Percentiles rank a stretch among this genome's conserved stretches.
These are phyloP conservation scores for Drosophila putrida DNA, from an alignment of 2,888 invertebrate species.

Conservation along the genomic window DNA sequence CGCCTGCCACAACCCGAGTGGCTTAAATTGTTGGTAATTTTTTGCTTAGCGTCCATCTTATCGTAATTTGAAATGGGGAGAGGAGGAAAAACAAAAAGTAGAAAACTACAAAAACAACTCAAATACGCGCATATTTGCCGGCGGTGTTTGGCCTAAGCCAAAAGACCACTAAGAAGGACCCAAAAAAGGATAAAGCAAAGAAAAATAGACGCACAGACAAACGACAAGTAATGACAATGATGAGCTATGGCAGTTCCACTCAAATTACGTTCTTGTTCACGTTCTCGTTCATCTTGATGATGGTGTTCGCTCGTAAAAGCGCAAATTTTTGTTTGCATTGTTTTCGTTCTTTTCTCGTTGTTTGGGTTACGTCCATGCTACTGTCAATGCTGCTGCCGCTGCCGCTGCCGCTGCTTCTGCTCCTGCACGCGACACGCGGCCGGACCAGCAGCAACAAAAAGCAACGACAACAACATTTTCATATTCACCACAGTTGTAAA, in stretches of 20 bases:
- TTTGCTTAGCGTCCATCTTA: slow-evolving; percentile 45
- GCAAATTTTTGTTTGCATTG: slow-evolving; percentile 79
- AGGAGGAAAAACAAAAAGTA: background rate
- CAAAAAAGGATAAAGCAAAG: slow-evolving; percentile 48
- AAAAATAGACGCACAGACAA: slow-evolving; percentile 5
- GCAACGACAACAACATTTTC: slow-evolving; percentile 33
- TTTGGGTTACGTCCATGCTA: slow-evolving; percentile 31
- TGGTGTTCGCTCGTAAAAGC: slow-evolving; percentile 69
- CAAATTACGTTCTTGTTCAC: slow-evolving; percentile 40
- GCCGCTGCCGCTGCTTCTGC: slow-evolving; percentile 1
- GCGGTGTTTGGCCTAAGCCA: slow-evolving; percentile 20
- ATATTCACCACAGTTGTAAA: slow-evolving; percentile 78
- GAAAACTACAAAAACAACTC: slow-evolving; percentile 30
- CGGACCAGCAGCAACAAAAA: slow-evolving; percentile 34
- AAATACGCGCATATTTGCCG: slow-evolving; percentile 20
- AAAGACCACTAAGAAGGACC: slow-evolving; percentile 33
- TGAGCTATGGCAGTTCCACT: slow-evolving; percentile 38
- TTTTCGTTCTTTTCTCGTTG: slow-evolving; percentile 49
- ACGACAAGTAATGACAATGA: slow-evolving; percentile 43
- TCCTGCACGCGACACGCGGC: slow-evolving; percentile 51
- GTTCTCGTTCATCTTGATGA: slow-evolving; percentile 47
- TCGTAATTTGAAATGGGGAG: slow-evolving; percentile 37
- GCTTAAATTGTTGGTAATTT: slow-evolving; percentile 65
- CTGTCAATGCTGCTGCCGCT: slow-evolving; percentile 1
- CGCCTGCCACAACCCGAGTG: slow-evolving; percentile 39